Evolutionary conservation across 2,888 invertebrate species (phyloP).

Genomic region (Drosophila anomalata): DNA sequence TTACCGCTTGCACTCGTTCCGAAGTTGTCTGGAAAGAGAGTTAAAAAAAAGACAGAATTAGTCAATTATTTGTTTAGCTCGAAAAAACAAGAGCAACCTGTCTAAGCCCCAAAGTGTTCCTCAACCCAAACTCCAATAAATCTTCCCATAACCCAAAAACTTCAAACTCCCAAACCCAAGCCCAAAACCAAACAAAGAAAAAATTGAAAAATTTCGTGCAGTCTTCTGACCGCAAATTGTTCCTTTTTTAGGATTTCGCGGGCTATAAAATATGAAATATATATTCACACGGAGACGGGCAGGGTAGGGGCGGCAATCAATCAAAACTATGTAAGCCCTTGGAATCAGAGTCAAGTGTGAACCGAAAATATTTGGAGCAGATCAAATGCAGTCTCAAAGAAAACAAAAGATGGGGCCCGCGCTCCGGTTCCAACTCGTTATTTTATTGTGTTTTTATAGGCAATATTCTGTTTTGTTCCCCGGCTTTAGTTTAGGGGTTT

Average conservation of each 20-base stretch:
- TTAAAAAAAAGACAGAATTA: constrained; percentile 34
- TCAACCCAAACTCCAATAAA: constrained; percentile 61
- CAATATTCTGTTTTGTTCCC: constrained; percentile 19
- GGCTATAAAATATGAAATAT: constrained; percentile 75
- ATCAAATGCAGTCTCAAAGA: constrained; percentile 65
- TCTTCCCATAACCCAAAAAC: constrained; percentile 49
- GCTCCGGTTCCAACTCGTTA: constrained; percentile 24
- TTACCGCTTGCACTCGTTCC: constrained; percentile 83
- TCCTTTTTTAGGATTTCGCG: constrained; percentile 35
- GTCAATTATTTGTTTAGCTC: constrained; percentile 37
- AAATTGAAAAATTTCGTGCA: constrained; percentile 66
- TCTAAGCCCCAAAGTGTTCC: constrained; percentile 52
- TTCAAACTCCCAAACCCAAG: not conserved
- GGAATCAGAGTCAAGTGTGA: constrained; percentile 70
- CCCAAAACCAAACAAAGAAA: constrained; percentile 23
- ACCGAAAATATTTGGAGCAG: constrained; percentile 75
- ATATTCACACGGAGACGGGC: constrained; percentile 67
- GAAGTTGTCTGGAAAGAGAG: constrained; percentile 79
- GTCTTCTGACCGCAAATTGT: constrained; percentile 67
- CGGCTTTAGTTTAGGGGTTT: constrained; percentile 44
- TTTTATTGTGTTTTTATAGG: constrained; percentile 25
- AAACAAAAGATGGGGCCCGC: constrained; percentile 27
- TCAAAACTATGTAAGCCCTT: constrained; percentile 67
- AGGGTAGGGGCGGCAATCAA: constrained; percentile 60
- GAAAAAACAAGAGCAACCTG: constrained; percentile 56